Percentiles rank a stretch among this genome's conserved stretches.
Evolutionary conservation across 2,888 invertebrate genomes (phyloP).

Genomic region (Limnephilus lunatus): DNA sequence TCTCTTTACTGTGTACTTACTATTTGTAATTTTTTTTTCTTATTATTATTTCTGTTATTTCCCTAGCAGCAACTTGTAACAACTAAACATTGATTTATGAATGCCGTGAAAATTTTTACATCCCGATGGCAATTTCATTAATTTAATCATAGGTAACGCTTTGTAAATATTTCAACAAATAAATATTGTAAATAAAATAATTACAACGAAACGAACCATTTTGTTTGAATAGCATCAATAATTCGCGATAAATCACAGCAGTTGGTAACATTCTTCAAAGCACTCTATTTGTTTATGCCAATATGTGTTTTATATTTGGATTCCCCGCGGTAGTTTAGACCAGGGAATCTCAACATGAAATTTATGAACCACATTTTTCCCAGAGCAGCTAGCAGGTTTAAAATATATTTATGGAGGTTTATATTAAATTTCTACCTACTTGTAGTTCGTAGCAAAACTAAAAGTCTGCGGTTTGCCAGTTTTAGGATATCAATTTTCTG

Average conservation of each 20-base stretch:
- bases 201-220: background rate
- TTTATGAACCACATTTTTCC: background rate
- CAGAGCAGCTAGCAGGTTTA: background rate
- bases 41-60: too few relatives aligned
- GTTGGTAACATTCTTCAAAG: background rate
- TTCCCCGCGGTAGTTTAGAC: background rate
- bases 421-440: background rate
- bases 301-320: background rate
- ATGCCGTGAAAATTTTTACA: too few relatives aligned
- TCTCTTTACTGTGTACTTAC: too few relatives aligned
- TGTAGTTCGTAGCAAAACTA: background rate
- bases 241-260: background rate
- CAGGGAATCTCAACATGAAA: background rate
- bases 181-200: background rate
- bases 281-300: background rate
- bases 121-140: too few relatives aligned
- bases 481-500: background rate
- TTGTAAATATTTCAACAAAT: background rate
- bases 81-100: too few relatives aligned
- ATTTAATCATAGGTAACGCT: too few relatives aligned
- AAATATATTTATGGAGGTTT: background rate
- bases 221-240: background rate
- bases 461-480: background rate
- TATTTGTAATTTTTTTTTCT: too few relatives aligned
- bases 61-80: too few relatives aligned